Conservation (phyloP, 2,888 invertebrate species). For the Ephialtes manifestator region DNA sequence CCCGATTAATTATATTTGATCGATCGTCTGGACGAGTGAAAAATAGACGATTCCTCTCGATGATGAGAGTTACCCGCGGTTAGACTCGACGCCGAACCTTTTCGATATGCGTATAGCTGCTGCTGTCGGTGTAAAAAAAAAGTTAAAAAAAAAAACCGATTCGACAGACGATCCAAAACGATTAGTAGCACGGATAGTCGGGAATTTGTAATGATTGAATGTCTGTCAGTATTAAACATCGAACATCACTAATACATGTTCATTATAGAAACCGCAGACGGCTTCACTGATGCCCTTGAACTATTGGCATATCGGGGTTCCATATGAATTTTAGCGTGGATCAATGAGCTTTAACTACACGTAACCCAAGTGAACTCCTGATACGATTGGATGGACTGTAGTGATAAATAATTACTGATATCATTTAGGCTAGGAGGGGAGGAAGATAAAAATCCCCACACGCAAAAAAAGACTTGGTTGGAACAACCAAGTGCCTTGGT, state of each 20-base stretch:
- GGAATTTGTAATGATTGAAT: no score
- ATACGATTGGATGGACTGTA: neutral
- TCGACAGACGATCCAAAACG: neutral
- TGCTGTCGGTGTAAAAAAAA: neutral
- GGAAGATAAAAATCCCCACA: no score
- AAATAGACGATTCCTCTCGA: slow-evolving; percentile 27
- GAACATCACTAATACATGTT: neutral
- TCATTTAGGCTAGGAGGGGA: no score
- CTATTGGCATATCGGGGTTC: slow-evolving; percentile 14
- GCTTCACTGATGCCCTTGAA: neutral
- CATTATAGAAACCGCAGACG: neutral
- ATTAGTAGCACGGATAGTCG: neutral
- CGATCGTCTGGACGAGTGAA: slow-evolving; percentile 47
- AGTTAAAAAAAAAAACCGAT: neutral
- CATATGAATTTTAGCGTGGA: neutral
- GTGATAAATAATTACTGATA: neutral
- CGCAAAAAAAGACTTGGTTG: no score
- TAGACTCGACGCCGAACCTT: neutral
- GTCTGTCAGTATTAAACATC: neutral
- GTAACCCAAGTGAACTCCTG: neutral
- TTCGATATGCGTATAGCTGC: neutral
- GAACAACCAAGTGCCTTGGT: no score
- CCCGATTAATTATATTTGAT: slow-evolving; percentile 66
- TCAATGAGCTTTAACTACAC: neutral
- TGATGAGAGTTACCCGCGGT: neutral